Evolutionary conservation across 2,113 vertebrate species (phyloP).

Genomic region (Sapayoa aenigma): DNA sequence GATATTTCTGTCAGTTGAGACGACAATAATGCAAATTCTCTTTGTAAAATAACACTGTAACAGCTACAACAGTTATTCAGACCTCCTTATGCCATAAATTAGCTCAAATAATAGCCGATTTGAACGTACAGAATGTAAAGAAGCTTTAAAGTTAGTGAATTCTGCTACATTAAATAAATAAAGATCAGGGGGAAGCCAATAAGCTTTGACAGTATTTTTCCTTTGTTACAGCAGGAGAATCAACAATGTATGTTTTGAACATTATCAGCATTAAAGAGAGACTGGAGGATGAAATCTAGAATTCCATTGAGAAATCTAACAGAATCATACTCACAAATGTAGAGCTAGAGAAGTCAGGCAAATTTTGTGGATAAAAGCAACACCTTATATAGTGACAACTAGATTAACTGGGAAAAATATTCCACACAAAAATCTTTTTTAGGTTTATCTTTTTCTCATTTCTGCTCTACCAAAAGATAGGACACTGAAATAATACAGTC

Average conservation of each 20-base stretch:
- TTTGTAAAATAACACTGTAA: not conserved
- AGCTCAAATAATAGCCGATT: not conserved
- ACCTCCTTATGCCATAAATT: not conserved
- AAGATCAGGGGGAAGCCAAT: not conserved
- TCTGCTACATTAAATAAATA: not conserved
- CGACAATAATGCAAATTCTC: not conserved
- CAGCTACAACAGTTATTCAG: not conserved
- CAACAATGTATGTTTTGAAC: not conserved
- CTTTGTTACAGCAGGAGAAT: not conserved
- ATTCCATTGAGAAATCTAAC: not conserved
- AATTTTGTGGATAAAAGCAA: not conserved
- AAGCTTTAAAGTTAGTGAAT: not conserved
- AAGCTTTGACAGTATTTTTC: not conserved
- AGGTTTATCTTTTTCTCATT: not conserved
- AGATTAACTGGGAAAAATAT: not conserved
- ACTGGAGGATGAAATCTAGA: not conserved
- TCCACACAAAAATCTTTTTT: not conserved
- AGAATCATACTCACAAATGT: not conserved
- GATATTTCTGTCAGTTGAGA: not conserved
- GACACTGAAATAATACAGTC: not conserved
- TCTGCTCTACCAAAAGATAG: not conserved
- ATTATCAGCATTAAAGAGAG: not conserved
- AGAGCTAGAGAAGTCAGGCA: not conserved
- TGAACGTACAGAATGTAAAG: not conserved
- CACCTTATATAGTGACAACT: not conserved